Percentiles rank a stretch among this genome's conserved stretches.
phyloP scores from a whole-genome alignment of 2,888 invertebrate species.

The Acanthosepion esculentum region DNA sequence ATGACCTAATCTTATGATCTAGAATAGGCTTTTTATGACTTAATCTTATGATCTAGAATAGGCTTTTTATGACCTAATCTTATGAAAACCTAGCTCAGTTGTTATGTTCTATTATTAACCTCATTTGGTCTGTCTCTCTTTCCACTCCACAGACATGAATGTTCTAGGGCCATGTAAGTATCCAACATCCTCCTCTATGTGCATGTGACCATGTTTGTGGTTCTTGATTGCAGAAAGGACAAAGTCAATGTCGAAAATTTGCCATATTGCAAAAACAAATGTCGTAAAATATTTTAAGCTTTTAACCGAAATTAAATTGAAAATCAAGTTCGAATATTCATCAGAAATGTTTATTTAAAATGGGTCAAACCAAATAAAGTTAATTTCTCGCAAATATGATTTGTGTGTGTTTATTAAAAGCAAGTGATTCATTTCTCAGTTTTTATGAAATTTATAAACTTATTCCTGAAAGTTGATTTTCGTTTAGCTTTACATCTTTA shows the following conservation, averaged over 20 bases:
- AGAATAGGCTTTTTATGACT: background rate
- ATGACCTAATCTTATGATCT: background rate
- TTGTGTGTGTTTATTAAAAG: too few species aligned
- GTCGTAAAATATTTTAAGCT: background rate
- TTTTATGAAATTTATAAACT: background rate
- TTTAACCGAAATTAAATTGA: background rate
- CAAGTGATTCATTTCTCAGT: too few species aligned
- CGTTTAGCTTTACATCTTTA: background rate
- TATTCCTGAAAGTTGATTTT: background rate
- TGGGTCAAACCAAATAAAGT: background rate
- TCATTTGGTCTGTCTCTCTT: slow-evolving; percentile 52
- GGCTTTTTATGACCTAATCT: background rate
- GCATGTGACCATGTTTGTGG: background rate
- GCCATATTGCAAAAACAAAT: background rate
- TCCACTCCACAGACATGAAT: slow-evolving; percentile 67
- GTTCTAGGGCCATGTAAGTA: slow-evolving; percentile 73
- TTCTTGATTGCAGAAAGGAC: background rate
- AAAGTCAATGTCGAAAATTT: background rate
- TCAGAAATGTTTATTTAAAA: background rate
- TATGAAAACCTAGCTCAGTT: background rate
- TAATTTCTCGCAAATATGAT: too few species aligned
- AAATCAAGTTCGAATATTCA: background rate
- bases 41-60: background rate
- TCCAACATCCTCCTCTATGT: slow-evolving; percentile 37
- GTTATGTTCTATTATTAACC: slow-evolving; percentile 45